Evolutionary conservation across 2,888 invertebrate species (phyloP), one percentile per base, ranked within the genome.

Genomic region (Zygaena filipendulae): DNA sequence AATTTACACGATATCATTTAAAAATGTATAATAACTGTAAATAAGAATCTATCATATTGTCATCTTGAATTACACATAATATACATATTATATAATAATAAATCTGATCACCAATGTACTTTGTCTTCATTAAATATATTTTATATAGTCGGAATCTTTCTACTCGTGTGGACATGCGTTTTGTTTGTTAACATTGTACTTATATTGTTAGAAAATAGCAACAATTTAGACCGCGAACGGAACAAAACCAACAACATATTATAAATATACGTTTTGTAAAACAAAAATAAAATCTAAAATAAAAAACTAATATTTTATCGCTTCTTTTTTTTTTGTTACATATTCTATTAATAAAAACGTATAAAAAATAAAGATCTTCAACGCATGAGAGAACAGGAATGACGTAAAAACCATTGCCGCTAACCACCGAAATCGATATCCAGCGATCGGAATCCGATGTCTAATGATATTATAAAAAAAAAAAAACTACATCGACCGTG

Each of bases 301-400:
- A n/a, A n/a, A n/a, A n/a, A n/a, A n/a, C n/a, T n/a, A n/a, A n/a
- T n/a, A n/a, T n/a, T n/a, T n/a, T n/a, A n/a, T n/a, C n/a, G n/a
- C n/a, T n/a, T n/a, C n/a, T n/a, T n/a, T n/a, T n/a, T n/a, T n/a
- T n/a, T n/a, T n/a, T n/a, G n/a, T n/a, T n/a, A n/a, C n/a, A n/a
- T n/a, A n/a, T n/a, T n/a, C n/a, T n/a, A n/a, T n/a, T n/a, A 49
- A 50, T 50, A 58, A 49, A 72, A 75, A 72, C 58, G 63, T 72
- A 68, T 72, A 75, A 72, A 79, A 75, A 79, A 75, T 75, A 79
- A 79, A 79, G 72, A 75, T 79, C 70, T 74, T 67, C 51, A 58
- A 57, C 57, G 16, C 56, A 66, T 62, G 66, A 67, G 55, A 67
- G 60, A 59, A 52, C 40, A 71, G 74, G 75, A 75, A 77, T 75